Percentiles rank a stretch among this genome's conserved stretches.
Evolutionary conservation across 2,888 invertebrate species (phyloP).

Genomic region (Volucella inflata): DNA sequence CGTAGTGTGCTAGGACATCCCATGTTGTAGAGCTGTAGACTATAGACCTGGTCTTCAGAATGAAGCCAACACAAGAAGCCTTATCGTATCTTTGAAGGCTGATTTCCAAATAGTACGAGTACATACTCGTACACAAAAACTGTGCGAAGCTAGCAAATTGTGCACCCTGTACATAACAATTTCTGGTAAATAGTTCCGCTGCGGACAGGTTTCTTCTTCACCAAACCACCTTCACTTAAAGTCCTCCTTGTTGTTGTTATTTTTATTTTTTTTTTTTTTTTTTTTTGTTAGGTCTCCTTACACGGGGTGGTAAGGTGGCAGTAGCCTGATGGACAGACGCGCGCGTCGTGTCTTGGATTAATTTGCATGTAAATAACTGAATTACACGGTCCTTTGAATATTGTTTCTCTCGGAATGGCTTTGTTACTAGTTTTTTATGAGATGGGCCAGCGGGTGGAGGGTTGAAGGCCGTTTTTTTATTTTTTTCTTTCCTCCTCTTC

Average conservation of each 20-base stretch:
- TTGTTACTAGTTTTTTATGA: conserved; percentile 57
- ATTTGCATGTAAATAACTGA: conserved; percentile 76
- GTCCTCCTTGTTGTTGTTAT: no score
- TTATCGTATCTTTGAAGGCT: conserved; percentile 26
- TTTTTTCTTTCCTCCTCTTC: conserved; percentile 13
- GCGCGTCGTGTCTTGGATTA: conserved; percentile 71
- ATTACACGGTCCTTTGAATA: conserved; percentile 76
- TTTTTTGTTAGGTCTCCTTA: neutral
- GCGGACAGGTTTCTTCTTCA: conserved; percentile 46
- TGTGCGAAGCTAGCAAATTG: conserved; percentile 63
- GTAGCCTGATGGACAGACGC: conserved; percentile 68
- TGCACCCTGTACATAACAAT: conserved; percentile 54
- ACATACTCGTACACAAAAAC: conserved; percentile 47
- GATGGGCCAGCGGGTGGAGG: conserved; percentile 38
- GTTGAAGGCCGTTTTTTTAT: no score
- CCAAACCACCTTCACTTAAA: no score
- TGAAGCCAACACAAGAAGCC: conserved; percentile 40
- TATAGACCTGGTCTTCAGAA: conserved; percentile 19
- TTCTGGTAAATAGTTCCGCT: conserved; percentile 74
- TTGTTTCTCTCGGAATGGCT: conserved; percentile 71
- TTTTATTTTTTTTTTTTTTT: conserved; percentile 14
- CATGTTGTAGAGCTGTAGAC: no score
- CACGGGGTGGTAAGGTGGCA: neutral
- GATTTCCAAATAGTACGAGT: neutral
- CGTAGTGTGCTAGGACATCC: neutral